phyloP scores from a whole-genome alignment of 2,797 vertebrate species.

The Hapalemur alaotrensis region DNA sequence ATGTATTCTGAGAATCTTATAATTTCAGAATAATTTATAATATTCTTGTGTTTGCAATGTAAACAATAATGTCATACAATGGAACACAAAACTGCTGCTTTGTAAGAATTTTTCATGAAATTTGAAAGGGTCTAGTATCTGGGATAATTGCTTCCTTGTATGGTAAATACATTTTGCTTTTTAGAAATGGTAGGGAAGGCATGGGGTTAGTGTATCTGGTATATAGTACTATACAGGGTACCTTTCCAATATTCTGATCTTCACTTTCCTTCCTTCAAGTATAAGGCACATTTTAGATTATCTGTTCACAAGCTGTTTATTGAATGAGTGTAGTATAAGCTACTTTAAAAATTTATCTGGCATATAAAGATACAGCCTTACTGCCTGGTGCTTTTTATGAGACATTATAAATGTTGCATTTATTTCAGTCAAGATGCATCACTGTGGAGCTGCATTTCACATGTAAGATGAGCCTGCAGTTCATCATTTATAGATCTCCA shows the following conservation, averaged over 20 bases:
- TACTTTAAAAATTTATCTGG: slow-evolving; percentile 21
- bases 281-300: not conserved
- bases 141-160: not conserved
- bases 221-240: not conserved
- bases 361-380: not conserved
- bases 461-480: not conserved
- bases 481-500: not conserved
- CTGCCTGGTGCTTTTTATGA: not conserved
- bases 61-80: not conserved
- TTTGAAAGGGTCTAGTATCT: not conserved
- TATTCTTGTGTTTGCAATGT: not conserved
- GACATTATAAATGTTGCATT: not conserved
- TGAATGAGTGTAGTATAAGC: not conserved
- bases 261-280: not conserved
- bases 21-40: slow-evolving; percentile 21
- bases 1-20: not conserved
- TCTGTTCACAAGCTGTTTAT: slow-evolving; percentile 22
- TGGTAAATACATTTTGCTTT: not conserved
- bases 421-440: not conserved
- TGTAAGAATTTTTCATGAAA: not conserved
- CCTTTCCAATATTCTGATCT: not conserved
- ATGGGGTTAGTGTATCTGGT: not conserved
- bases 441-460: not conserved
- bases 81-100: not conserved
- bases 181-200: not conserved